phyloP scores from a whole-genome alignment of 2,113 vertebrate genomes.

The Zosterops pallidus region DNA sequence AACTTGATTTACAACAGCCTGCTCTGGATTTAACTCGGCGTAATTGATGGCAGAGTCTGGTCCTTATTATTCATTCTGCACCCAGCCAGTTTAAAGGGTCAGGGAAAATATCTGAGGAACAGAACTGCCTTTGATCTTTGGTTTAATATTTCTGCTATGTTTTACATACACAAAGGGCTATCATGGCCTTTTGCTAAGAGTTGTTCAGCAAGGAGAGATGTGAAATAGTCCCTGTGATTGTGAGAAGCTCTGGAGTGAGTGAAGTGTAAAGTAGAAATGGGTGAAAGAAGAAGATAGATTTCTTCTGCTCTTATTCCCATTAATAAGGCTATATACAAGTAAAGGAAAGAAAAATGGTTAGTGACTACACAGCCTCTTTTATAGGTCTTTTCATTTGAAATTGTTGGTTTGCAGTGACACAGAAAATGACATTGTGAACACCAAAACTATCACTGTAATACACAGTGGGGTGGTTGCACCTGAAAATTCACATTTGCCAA shows the following conservation, averaged over 20 bases:
- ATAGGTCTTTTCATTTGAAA: not conserved
- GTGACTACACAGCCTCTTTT: rapidly evolving
- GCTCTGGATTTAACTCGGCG: not conserved
- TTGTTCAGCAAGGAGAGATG: not conserved
- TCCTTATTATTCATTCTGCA: slow-evolving; percentile 47
- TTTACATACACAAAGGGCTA: slow-evolving; percentile 1
- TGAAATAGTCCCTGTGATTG: not conserved
- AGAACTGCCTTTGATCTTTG: slow-evolving; percentile 49
- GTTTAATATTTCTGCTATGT: slow-evolving; percentile 40
- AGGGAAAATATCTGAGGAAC: slow-evolving; percentile 47
- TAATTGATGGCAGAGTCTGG: slow-evolving; percentile 53
- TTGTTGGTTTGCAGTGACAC: not conserved
- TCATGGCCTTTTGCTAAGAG: not conserved
- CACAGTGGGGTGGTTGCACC: not conserved
- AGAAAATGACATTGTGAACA: not conserved
- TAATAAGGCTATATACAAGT: not conserved
- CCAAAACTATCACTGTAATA: not conserved
- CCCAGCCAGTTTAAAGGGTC: slow-evolving; percentile 48
- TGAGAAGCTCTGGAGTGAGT: not conserved
- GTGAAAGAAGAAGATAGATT: not conserved
- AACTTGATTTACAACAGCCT: slow-evolving; percentile 36
- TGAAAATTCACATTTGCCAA: not conserved
- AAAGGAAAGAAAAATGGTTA: not conserved
- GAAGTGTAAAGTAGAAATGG: not conserved
- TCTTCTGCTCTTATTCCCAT: not conserved